These are phyloP conservation scores for Neostethus bicornis DNA, from an alignment of 2,797 vertebrate species.

Conservation along the genomic window DNA sequence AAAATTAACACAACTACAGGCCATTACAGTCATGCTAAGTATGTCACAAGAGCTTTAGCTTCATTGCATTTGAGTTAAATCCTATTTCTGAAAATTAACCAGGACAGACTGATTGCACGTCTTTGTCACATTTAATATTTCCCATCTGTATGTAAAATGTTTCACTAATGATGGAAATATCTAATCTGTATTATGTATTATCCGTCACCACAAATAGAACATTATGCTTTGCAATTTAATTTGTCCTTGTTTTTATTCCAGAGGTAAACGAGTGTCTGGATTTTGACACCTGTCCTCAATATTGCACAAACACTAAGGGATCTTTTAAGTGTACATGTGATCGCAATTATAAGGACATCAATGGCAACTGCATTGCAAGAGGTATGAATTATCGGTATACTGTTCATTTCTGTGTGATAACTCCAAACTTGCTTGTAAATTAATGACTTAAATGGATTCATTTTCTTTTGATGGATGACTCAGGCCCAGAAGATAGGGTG, in stretches of 20 bases:
- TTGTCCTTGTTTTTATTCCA: conserved; percentile 61
- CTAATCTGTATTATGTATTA: too few relatives aligned
- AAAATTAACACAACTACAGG: background rate
- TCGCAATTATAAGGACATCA: conserved; percentile 91
- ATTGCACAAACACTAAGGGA: conserved; percentile 92
- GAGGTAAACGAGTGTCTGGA: conserved; percentile 95
- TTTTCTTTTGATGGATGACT: conserved; percentile 22
- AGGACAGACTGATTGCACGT: background rate
- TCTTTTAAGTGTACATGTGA: conserved; percentile 95
- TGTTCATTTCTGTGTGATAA: too few relatives aligned
- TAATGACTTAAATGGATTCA: background rate
- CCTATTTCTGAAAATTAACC: background rate
- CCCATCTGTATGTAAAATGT: background rate
- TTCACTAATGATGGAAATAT: background rate
- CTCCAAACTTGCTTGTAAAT: too few relatives aligned
- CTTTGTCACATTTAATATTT: background rate
- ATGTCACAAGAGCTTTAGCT: background rate
- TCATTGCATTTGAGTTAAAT: conserved; percentile 1
- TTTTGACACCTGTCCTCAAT: conserved; percentile 93
- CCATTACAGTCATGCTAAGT: background rate
- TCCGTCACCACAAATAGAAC: background rate
- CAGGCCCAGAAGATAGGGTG: conserved; percentile 98
- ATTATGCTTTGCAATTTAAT: background rate
- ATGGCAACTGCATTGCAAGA: conserved; percentile 91
- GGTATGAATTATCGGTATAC: too few relatives aligned